Base-by-base conservation (phyloP, 2,888 invertebrate species). In the Synanthedon vespiformis region DNA sequence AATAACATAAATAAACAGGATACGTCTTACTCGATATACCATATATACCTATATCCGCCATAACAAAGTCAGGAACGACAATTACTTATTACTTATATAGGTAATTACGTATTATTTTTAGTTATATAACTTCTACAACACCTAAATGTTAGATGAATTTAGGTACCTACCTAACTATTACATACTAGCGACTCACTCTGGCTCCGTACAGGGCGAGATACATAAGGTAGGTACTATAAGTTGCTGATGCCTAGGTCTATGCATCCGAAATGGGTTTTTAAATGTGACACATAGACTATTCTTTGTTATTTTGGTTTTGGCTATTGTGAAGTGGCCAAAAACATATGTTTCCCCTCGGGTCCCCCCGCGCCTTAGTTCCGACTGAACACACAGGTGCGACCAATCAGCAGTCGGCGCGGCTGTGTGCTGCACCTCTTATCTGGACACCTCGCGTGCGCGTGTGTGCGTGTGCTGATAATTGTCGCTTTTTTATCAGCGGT, bases 401-500 rank as follows among this genome's bases (percentile, higher is more conserved):
- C 81, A 80, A 80, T 80, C 80, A 68, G 64, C 70, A 58, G 57
- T 57, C 61, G 52, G 58, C 51, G 49, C 62, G 62, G 56, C 59
- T 58, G 67, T 64, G 67, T 63, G 63, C 60, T 53, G 57, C 66
- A 64, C 58, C 61, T 61, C 61, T 73, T 75, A 74, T 72, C 70
- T 69, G 16, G 50, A 49, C 49, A 53, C 55, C 51, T 53, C 56
- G 61, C 57, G 56, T 63, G 70, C 68, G 75, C 70, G 75, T 60
- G 71, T 61, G 61, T 54, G 50, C 58, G 79, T 73, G 74, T 74
- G 77, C 34, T 34, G 34, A 34, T 34, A 34, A 34, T 34, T 50
- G 61, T 63, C 63, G 59, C 64, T 71, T 72, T 74, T 76, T 77
- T 83, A 82, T 84, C 83, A 67, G 71, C 75, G 76, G 73, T 64